phyloP scores from a whole-genome alignment of 2,113 vertebrate species.

The Helogale parvula region DNA sequence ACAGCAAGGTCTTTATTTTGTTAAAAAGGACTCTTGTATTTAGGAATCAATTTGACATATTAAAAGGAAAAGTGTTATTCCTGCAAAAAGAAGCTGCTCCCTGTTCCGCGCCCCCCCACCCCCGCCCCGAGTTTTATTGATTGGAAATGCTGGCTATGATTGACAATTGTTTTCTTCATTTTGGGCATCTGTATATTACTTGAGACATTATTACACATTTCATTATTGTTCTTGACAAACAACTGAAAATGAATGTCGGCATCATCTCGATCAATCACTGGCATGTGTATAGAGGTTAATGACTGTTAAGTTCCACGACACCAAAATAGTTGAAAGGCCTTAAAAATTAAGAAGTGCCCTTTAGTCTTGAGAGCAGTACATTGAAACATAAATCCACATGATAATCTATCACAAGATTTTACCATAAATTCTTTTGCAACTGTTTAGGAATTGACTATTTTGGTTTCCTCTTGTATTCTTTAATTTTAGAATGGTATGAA shows the following conservation, averaged over 20 bases:
- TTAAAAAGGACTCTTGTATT: constrained; percentile 26
- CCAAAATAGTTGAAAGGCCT: constrained; percentile 51
- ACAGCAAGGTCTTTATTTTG: background rate
- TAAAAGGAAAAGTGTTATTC: background rate
- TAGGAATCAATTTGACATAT: background rate
- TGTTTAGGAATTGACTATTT: background rate
- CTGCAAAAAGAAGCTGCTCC: background rate
- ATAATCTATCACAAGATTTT: background rate
- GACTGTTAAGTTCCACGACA: constrained; percentile 8
- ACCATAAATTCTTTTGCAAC: background rate
- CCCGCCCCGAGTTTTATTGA: background rate
- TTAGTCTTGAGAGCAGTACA: background rate
- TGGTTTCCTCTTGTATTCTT: background rate
- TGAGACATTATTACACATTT: constrained; percentile 19
- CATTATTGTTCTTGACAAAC: constrained; percentile 6
- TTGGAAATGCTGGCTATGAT: background rate
- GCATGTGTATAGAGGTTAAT: background rate
- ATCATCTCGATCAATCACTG: constrained; percentile 32
- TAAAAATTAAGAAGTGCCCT: constrained; percentile 16
- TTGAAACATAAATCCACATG: constrained; percentile 33
- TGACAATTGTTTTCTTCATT: background rate
- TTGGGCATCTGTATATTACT: constrained; percentile 11
- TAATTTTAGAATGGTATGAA: constrained; percentile 6
- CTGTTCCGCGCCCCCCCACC: too few species aligned
- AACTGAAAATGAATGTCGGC: constrained; percentile 35